Conservation (phyloP, 2,797 vertebrate genomes). For the Sebastes minor region DNA sequence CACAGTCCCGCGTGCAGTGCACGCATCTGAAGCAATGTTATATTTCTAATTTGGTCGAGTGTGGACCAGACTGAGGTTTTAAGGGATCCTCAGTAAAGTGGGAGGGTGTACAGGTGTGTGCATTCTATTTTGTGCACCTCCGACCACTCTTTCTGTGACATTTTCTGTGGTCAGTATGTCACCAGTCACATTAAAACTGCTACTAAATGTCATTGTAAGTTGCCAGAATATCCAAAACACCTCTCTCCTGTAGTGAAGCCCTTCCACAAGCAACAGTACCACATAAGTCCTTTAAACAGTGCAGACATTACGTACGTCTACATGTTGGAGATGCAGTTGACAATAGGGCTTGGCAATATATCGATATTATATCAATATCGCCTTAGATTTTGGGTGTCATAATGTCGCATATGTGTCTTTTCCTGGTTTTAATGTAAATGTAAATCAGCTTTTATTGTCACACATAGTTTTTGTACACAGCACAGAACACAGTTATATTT, state of each 20-base stretch:
- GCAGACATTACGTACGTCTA: not conserved
- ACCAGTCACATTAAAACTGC: not conserved
- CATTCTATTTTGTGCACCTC: not conserved
- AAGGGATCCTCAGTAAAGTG: not conserved
- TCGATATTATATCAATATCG: too few relatives aligned
- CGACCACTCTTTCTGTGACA: not conserved
- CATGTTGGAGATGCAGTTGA: too few relatives aligned
- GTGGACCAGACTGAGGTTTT: too few relatives aligned
- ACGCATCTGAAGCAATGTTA: not conserved
- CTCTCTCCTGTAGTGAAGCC: not conserved
- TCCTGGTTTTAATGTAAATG: too few relatives aligned
- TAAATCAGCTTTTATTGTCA: too few relatives aligned
- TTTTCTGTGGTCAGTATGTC: not conserved
- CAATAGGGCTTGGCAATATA: too few relatives aligned
- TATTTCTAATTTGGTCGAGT: not conserved
- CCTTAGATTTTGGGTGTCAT: too few relatives aligned
- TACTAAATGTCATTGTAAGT: not conserved
- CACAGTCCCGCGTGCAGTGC: not conserved
- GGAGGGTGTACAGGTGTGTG: not conserved
- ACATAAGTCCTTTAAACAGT: not conserved
- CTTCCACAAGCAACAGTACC: not conserved
- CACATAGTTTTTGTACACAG: too few relatives aligned
- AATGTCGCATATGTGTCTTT: too few relatives aligned
- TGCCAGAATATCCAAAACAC: not conserved
- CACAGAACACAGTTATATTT: too few relatives aligned